Evolutionary conservation across 1,140 invertebrate genomes (phyloP).

Genomic region (Rhyzopertha dominica): DNA sequence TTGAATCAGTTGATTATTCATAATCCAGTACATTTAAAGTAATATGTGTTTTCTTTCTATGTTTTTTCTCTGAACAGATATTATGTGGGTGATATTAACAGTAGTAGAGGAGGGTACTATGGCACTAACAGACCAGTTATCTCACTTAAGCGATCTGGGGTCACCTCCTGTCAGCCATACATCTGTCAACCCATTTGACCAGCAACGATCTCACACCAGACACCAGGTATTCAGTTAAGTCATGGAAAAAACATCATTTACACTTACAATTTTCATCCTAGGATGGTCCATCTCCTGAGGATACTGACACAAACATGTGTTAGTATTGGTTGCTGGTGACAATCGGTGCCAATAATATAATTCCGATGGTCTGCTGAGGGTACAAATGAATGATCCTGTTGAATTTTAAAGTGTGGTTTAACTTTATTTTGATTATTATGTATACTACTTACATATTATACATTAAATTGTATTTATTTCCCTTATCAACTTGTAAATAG

Average conservation of each 20-base stretch:
- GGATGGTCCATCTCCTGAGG: constrained; percentile 19
- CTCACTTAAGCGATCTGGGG: constrained; percentile 38
- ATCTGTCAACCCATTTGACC: constrained; percentile 33
- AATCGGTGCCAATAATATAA: no score
- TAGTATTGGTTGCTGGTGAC: constrained; percentile 15
- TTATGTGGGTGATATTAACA: constrained; percentile 41
- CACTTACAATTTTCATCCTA: constrained; percentile 11
- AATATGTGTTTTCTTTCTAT: no score
- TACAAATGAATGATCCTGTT: no score
- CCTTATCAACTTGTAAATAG: no score
- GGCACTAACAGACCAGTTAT: constrained; percentile 40
- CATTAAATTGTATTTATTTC: no score
- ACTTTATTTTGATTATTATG: no score
- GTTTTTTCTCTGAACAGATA: no score
- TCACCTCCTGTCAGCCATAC: constrained; percentile 17
- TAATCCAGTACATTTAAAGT: no score
- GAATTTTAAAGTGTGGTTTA: no score
- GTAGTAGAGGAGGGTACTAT: constrained; percentile 42
- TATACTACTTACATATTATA: no score
- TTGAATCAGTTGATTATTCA: no score
- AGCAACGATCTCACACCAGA: constrained; percentile 24
- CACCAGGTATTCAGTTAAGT: constrained; percentile 20
- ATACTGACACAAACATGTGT: constrained; percentile 18
- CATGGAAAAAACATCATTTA: not conserved
- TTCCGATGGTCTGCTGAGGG: no score